Evolutionary conservation across 2,888 invertebrate species (phyloP), one percentile per base, ranked within the genome.

Genomic region (Tetragonisca angustula): DNA sequence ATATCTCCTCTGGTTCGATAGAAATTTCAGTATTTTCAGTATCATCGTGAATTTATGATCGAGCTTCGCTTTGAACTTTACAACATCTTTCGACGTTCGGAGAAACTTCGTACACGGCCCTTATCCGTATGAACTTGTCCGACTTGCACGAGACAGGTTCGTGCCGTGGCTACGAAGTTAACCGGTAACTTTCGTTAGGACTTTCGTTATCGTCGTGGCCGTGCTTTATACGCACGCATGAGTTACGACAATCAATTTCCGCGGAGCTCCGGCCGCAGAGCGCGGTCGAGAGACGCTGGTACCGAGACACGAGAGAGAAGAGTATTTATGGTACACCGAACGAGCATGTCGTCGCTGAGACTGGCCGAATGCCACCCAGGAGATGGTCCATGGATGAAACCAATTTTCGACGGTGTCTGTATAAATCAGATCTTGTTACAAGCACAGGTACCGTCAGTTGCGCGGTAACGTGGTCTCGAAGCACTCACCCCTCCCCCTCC

Each of bases 351-450:
- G 83, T 86, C 86, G 84, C 69, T 50, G 81, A 85, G 79, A 80
- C 86, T 83, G 70, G 27, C 85, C 87, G 88, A 88, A 90, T 91
- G 89, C 93, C 92, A 91, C 92, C 92, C 93, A 93, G 83, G 84
- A 90, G 91, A 91, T 90, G 89, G 90, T 88, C 88, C 90, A 85
- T 90, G 90, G 91, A 92, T 93, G 93, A 92, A 93, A 93, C 92
- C 92, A 93, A 94, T 93, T 93, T 93, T 93, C 92, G 92, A 88
- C 88, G 89, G 91, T 89, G 90, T 91, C 90, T 89, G 89, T 92
- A 94, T 94, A 94, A 94, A 94, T 94, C 94, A 93, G 93, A 93
- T 94, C 93, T 93, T 91, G 92, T 93, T 94, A 93, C 92, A 90
- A 89, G 88, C 90, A 86, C 87, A 88, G 87, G 89, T 88, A 91